A percentile compares a stretch with the other conserved stretches of the same genome.
phyloP scores from a whole-genome alignment of 2,888 invertebrate species.

The Ganaspis brasiliensis region DNA sequence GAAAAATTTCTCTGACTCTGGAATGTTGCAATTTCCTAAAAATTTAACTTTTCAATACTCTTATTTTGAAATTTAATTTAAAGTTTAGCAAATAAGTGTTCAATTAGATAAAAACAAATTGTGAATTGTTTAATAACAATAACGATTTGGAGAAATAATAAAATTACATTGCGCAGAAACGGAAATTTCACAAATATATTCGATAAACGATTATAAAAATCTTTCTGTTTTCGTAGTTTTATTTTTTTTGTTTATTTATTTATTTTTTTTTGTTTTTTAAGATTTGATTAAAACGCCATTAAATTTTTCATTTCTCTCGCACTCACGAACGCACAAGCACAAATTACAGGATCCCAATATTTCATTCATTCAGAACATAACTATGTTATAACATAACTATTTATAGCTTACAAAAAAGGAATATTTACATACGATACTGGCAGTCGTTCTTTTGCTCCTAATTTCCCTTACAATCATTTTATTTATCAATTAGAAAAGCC shows the following conservation, averaged over 20 bases:
- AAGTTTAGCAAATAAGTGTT: too few relatives aligned
- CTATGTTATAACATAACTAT: conserved; percentile 36
- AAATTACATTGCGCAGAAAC: background rate
- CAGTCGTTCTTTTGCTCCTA: conserved; percentile 42
- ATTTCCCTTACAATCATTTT: conserved; percentile 19
- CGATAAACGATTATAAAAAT: background rate
- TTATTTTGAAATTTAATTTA: background rate
- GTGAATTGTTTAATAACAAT: background rate
- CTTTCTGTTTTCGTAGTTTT: too few relatives aligned
- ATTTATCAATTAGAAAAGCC: conserved; percentile 21
- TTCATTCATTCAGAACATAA: conserved; percentile 31
- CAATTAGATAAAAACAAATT: too few relatives aligned
- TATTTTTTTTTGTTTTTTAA: conserved; percentile 14
- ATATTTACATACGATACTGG: conserved; percentile 44
- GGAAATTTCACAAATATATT: background rate
- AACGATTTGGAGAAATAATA: too few relatives aligned
- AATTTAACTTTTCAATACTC: background rate
- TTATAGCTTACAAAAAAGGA: conserved; percentile 41
- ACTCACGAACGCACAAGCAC: conserved; percentile 26
- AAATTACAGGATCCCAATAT: conserved; percentile 35
- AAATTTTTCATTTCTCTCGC: conserved; percentile 29
- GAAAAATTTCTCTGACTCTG: too few relatives aligned
- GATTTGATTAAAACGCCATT: conserved; percentile 23
- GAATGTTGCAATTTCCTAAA: background rate
- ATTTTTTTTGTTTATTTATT: too few relatives aligned